Evolutionary conservation across 2,113 vertebrate species (phyloP), one percentile per base, ranked within the genome.

Genomic region (Cyprinodon tularosa): DNA sequence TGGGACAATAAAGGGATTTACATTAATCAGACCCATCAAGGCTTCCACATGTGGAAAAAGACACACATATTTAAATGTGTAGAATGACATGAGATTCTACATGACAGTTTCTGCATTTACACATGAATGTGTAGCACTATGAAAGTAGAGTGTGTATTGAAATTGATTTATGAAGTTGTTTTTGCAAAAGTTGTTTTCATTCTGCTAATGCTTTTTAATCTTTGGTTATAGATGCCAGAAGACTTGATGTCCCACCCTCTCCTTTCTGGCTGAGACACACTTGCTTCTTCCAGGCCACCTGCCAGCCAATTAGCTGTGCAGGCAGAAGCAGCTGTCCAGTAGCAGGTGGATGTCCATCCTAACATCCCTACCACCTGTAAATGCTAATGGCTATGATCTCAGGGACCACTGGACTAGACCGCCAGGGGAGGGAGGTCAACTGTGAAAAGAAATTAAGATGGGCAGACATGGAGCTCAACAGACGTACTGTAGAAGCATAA

Each of bases 231-330:
- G 78, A 89, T 83, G 75, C 78, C 44, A 38, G 67, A 73, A 89
- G 82, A 87, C 82, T 75, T 82, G 74, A 92, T 85, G 86, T 91
- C 82, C 78, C 82, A 80, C 85, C 71, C 37, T 71, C 80, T 70
- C 77, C 83, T 68, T 76, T 65, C 84, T 80, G 78, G 84, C 81
- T 61, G 73, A 86, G 82, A 77, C 76, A 78, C 80, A 60, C 81
- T 85, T 37, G 67, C 45, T 71, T 86, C 57, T 77, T 82, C 71
- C 57, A 66, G 75, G 85, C 91, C 91, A 91, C 89, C 91, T 92
- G 90, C 89, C 88, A 91, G 90, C 91, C 91, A 93, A 93, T 94
- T 93, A 93, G 86, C 84, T 77, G 83, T 86, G 86, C 68, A 47
- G 85, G 86, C 83, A 92, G 83, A 78, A 90, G 91, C 91, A 93